Evolutionary conservation across 2,888 invertebrate genomes (phyloP), one percentile per base, ranked within the genome.

Genomic region (Luperina testacea): DNA sequence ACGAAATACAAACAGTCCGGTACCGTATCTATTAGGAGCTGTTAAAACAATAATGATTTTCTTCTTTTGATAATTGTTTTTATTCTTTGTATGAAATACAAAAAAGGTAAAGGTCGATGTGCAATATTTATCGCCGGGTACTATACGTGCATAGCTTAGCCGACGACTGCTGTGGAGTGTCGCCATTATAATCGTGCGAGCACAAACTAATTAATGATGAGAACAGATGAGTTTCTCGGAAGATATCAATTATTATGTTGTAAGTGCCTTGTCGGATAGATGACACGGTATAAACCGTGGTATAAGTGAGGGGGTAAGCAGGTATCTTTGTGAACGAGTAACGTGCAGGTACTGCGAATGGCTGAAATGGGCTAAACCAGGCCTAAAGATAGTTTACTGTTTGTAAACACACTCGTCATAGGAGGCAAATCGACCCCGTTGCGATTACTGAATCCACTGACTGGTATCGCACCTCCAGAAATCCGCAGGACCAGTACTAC

Each of bases 201-300:
- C 63, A 42, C 79, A 72, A 57, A 80, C 57, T 80, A 73, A 80
- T 80, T 80, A 80, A 72, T 3, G 61, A 78, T 61, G 61, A 38
- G 3, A 68, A 45, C 68, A 61, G 51, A 71, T 11, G 53, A 64
- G 73, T 69, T 78, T 80, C 79, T 78, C 11, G 57, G 79, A 80
- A 80, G 59, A 77, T 42, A 57, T 24, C 27, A 73, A 48, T 11
- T n/a, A 53, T 67, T 57, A 70, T 51, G n/a, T 71, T 70, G 17
- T 75, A 77, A 53, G 74, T 63, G 63, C 7, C 8, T 51, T 73
- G 74, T 42, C 17, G 27, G 42, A 42, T 53, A 51, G 61, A 73
- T 48, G 45, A 20, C 17, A 59, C 24, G 5, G 59, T n/a, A 32
- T n/a, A 48, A 13, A n/a, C 20, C 42, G 13, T 8, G 27, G 57